A percentile compares a stretch with the other conserved stretches of the same genome.
These are phyloP conservation scores for Ornithoptera alexandrae DNA, from an alignment of 2,888 invertebrate genomes.

Conservation along the genomic window DNA sequence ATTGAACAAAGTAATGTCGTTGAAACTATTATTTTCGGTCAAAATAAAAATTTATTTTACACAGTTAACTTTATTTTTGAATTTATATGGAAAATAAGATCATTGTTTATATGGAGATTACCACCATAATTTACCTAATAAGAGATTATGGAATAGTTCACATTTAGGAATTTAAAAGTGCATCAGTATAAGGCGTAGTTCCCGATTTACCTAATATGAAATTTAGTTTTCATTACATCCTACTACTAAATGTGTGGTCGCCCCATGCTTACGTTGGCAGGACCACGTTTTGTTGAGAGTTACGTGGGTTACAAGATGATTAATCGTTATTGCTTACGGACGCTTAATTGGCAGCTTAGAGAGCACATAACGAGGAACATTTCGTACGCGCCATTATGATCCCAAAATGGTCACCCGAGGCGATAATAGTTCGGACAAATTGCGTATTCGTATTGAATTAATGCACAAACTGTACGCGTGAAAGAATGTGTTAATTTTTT, in stretches of 20 bases:
- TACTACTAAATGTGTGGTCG: conserved; percentile 35
- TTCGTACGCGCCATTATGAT: conserved; percentile 32
- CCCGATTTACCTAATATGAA: too few relatives aligned
- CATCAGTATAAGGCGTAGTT: too few relatives aligned
- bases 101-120: too few relatives aligned
- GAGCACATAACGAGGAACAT: conserved; percentile 33
- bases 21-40: too few relatives aligned
- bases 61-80: too few relatives aligned
- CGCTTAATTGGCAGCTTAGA: conserved; percentile 66
- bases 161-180: too few relatives aligned
- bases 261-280: conserved; percentile 46
- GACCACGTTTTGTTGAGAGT: conserved; percentile 61
- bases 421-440: conserved; percentile 24
- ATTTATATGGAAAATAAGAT: too few relatives aligned
- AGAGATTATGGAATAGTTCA: too few relatives aligned
- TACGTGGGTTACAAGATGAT: conserved; percentile 68
- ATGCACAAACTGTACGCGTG: conserved; percentile 3
- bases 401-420: conserved; percentile 24
- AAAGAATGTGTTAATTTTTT: conserved; percentile 14
- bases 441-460: conserved; percentile 20
- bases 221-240: too few relatives aligned
- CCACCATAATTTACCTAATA: too few relatives aligned
- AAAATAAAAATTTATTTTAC: too few relatives aligned
- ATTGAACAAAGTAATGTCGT: too few relatives aligned
- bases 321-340: conserved; percentile 63